Evolutionary conservation across 2,888 invertebrate species (phyloP).

Genomic region (Hyppa rectilinea): DNA sequence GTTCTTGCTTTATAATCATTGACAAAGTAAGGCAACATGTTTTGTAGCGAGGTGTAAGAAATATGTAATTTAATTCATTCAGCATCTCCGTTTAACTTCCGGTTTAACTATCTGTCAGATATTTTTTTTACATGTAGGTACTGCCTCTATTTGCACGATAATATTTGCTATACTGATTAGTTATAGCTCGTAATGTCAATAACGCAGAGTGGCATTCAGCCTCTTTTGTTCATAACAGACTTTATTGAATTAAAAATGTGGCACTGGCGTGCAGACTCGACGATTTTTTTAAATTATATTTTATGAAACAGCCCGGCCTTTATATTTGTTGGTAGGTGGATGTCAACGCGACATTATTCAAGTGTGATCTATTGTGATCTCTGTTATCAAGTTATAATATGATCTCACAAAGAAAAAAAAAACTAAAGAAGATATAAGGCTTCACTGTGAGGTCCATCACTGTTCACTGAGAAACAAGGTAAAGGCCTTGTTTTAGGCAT

Average conservation of each 20-base stretch:
- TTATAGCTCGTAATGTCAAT: not conserved
- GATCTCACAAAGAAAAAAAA: too few relatives aligned
- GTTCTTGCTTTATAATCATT: constrained; percentile 26
- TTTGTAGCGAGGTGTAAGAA: not conserved
- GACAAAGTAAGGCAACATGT: constrained; percentile 16
- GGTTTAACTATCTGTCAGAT: not conserved
- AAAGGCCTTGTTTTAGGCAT: too few relatives aligned
- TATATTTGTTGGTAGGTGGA: not conserved
- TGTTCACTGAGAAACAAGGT: too few relatives aligned
- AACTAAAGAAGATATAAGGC: too few relatives aligned
- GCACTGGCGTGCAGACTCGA: too few relatives aligned
- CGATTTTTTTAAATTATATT: too few relatives aligned
- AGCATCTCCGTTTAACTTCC: not conserved
- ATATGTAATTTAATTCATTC: not conserved
- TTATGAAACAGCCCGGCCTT: not conserved
- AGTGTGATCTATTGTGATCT: not conserved
- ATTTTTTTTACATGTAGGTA: not conserved
- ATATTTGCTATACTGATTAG: not conserved
- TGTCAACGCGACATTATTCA: not conserved
- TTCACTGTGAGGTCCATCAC: too few relatives aligned
- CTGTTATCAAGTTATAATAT: not conserved
- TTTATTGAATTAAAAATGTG: not conserved
- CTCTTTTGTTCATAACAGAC: not conserved
- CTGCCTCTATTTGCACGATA: too few relatives aligned
- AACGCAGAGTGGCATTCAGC: not conserved